Evolutionary conservation across 2,113 vertebrate genomes (phyloP), one percentile per base, ranked within the genome.

Genomic region (Equus przewalskii): DNA sequence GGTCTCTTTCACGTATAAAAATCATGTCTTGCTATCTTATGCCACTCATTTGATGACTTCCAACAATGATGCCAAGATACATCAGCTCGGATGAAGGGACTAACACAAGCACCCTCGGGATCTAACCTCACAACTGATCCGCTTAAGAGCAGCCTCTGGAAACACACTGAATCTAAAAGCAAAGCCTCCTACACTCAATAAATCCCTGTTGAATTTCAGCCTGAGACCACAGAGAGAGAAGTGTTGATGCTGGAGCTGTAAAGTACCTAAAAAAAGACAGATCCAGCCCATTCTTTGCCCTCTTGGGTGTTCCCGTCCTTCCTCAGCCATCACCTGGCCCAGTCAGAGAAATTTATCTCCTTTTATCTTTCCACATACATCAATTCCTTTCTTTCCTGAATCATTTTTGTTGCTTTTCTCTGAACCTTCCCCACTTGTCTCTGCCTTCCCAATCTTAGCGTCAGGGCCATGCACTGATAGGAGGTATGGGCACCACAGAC

Each of bases 201-300:
- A 98, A 97, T 95, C 96, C 95, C 96, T 91, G 91, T 49, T 95
- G 97, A 79, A 95, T 96, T 97, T 97, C 97, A 93, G 92, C 81
- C 30, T 78, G 79, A 94, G 96, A 73, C 87, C 92, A 83, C 73
- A 95, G 62, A 62, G 67, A 70, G 70, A 96, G 67, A 91, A 85
- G 82, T 73, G 93, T 73, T 93, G 69, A 89, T 85, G 76, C 89
- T 65, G 51, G 12, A 64, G 73, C 89, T 36, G 36, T 58, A 91
- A 97, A 94, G 82, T 49, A 64, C 64, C 89, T 56, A 91, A 94
- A 93, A 94, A 94, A 65, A 96, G 91, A 97, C 65, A 94, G 60
- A 85, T 94, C 88, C 73, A 15, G 76, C 72, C 93, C 89, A 86
- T 89, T 91, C 64, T 89, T 87, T 89, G 72, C 44, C 88, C 85